These are phyloP conservation scores for Drosophila truncata DNA, from an alignment of 1,140 invertebrate species.

Conservation along the genomic window DNA sequence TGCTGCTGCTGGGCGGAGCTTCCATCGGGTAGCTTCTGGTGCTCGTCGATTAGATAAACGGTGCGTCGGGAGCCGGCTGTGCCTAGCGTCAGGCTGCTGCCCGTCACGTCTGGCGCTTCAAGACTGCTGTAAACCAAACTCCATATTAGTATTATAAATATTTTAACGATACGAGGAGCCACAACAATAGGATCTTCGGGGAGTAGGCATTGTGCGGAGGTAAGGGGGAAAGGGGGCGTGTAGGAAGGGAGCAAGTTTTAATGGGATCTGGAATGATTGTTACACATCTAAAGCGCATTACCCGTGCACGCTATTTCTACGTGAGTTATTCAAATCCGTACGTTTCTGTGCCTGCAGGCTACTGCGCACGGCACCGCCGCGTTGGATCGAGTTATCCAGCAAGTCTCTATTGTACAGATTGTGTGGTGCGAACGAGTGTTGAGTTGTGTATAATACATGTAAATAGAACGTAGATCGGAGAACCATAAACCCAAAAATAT, in stretches of 20 bases:
- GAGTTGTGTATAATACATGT: slow-evolving; percentile 68
- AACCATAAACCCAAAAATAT: slow-evolving; percentile 38
- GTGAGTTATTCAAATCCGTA: slow-evolving; percentile 83
- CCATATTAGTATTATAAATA: neutral
- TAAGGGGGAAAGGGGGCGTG: slow-evolving; percentile 1
- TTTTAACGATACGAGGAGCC: slow-evolving; percentile 6
- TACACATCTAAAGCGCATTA: slow-evolving; percentile 80
- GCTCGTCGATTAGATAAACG: slow-evolving; percentile 93
- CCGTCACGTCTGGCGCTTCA: slow-evolving; percentile 84
- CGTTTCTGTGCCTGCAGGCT: slow-evolving; percentile 84
- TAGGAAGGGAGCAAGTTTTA: slow-evolving; percentile 5
- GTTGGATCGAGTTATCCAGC: slow-evolving; percentile 76
- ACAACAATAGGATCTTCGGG: slow-evolving; percentile 7
- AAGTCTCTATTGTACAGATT: slow-evolving; percentile 62
- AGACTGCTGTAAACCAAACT: slow-evolving; percentile 59
- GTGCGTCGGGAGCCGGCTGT: slow-evolving; percentile 92
- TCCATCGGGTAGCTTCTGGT: slow-evolving; percentile 86
- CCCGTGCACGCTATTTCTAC: slow-evolving; percentile 85
- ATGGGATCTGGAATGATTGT: slow-evolving; percentile 30
- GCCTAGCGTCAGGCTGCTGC: slow-evolving; percentile 88
- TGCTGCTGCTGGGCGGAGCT: slow-evolving; percentile 34
- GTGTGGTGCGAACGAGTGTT: slow-evolving; percentile 45
- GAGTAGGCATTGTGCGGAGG: slow-evolving; percentile 4
- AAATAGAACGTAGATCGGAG: slow-evolving; percentile 58
- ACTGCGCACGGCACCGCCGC: slow-evolving; percentile 75